A percentile compares a stretch with the other conserved stretches of the same genome.
Conservation (phyloP, 2,888 invertebrate genomes). For the Polyploca ridens region DNA sequence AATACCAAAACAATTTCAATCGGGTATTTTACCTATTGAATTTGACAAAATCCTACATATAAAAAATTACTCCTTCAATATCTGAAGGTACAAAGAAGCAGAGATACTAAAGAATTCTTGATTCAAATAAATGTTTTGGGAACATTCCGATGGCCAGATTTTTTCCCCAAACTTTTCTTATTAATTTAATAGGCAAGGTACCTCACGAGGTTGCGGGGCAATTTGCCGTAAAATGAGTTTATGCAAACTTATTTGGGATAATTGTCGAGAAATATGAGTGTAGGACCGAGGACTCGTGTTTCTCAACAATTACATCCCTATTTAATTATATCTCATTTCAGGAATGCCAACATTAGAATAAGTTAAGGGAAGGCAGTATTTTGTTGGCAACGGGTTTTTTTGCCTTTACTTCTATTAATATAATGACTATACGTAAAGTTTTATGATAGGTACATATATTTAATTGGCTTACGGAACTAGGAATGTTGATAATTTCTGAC, state of each 20-base stretch:
- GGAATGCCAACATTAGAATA: conserved; percentile 16
- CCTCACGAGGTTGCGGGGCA: conserved; percentile 41
- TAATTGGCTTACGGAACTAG: too few relatives aligned
- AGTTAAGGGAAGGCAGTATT: too few relatives aligned
- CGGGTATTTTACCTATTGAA: background rate
- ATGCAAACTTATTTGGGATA: conserved; percentile 57
- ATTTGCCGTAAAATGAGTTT: conserved; percentile 57
- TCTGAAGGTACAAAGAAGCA: conserved; percentile 1
- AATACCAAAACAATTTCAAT: background rate
- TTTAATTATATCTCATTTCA: conserved; percentile 12
- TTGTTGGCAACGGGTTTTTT: too few relatives aligned
- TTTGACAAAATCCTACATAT: background rate
- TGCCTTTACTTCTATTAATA: too few relatives aligned
- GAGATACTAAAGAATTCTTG: conserved; percentile 2
- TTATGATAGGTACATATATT: too few relatives aligned
- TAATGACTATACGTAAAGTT: too few relatives aligned
- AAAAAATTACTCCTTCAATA: background rate
- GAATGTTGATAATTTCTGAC: background rate
- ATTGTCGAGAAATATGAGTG: conserved; percentile 54
- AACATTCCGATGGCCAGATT: conserved; percentile 24
- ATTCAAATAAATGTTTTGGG: conserved; percentile 13
- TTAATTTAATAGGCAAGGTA: conserved; percentile 54
- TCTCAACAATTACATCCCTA: conserved; percentile 31
- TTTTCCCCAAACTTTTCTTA: conserved; percentile 48
- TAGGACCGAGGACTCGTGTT: conserved; percentile 28